Percentiles rank a stretch among this genome's conserved stretches.
Conservation (phyloP, 2,113 vertebrate genomes). For the Suncus etruscus region DNA sequence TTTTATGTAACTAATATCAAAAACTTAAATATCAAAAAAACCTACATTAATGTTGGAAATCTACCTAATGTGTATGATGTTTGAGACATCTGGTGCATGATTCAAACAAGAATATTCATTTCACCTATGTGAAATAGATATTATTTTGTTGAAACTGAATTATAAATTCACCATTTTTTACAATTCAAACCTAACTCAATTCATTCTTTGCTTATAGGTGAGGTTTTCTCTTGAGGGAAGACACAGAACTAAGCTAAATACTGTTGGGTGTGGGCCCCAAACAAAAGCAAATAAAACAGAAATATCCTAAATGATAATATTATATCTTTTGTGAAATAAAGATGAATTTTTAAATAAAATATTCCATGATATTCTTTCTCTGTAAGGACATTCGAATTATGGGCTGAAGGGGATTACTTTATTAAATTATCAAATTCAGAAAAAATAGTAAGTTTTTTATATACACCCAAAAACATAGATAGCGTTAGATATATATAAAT, state of each 20-base stretch:
- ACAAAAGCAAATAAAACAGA: no score
- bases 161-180: background rate
- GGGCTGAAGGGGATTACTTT: background rate
- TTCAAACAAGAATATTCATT: background rate
- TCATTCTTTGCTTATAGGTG: background rate
- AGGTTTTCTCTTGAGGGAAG: background rate
- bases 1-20: background rate
- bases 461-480: no score
- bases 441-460: background rate
- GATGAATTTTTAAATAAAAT: background rate
- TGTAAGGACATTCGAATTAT: background rate
- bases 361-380: background rate
- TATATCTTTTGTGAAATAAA: background rate
- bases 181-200: background rate
- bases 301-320: no score
- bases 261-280: no score
- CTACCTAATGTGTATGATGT: background rate
- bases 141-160: constrained; percentile 31
- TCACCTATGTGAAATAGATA: background rate
- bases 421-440: background rate
- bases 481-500: no score
- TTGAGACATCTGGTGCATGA: background rate
- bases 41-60: background rate
- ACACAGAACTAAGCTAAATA: no score
- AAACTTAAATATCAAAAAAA: background rate